These are phyloP conservation scores for Littorina saxatilis DNA, from an alignment of 1,140 invertebrate species.

Conservation along the genomic window DNA sequence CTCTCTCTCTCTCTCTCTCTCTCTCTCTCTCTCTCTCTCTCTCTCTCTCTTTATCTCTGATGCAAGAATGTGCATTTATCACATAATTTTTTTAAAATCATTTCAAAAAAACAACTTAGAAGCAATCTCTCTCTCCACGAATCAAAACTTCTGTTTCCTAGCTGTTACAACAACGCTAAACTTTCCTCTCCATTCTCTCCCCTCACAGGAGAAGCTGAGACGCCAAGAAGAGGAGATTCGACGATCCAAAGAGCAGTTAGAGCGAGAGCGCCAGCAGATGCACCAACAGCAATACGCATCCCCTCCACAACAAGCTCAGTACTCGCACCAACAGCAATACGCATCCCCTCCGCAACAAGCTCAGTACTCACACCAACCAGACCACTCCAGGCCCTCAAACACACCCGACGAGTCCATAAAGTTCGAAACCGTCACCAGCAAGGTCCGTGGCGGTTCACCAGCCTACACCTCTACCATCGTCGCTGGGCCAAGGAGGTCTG, in stretches of 20 bases:
- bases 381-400: not conserved
- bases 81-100: too few relatives aligned
- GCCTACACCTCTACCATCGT: conserved; percentile 18
- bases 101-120: too few relatives aligned
- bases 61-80: too few relatives aligned
- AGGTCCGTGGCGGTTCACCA: conserved; percentile 17
- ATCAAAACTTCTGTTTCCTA: too few relatives aligned
- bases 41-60: too few relatives aligned
- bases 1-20: too few relatives aligned
- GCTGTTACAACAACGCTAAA: too few relatives aligned
- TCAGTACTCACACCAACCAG: not conserved
- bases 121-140: too few relatives aligned
- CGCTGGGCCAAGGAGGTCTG: conserved; percentile 2
- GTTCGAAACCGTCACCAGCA: conserved; percentile 33
- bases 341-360: not conserved
- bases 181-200: too few relatives aligned
- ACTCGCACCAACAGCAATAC: not conserved
- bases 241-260: conserved; percentile 43
- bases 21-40: too few relatives aligned
- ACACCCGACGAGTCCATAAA: not conserved
- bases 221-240: conserved; percentile 46
- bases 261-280: conserved; percentile 40
- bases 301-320: too few relatives aligned
- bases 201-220: conserved; percentile 48
- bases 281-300: conserved; percentile 22